Evolutionary conservation across 2,888 invertebrate species (phyloP).

Genomic region (Cataglyphis cursor): DNA sequence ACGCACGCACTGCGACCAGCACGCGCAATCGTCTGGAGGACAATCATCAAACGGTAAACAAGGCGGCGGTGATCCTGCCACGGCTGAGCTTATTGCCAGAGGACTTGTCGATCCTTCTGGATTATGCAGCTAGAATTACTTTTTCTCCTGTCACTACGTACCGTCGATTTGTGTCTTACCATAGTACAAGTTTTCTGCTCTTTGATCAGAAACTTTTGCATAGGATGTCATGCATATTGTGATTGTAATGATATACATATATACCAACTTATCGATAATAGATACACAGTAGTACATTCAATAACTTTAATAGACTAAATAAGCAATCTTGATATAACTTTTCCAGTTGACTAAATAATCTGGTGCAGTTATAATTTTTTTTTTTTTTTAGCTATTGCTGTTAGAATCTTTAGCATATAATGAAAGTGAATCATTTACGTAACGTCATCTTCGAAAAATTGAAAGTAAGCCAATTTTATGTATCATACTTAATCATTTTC

Average conservation of each 20-base stretch:
- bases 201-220: conserved; percentile 74
- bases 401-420: not conserved
- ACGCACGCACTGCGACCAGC: conserved; percentile 89
- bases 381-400: conserved; percentile 10
- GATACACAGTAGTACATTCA: conserved; percentile 68
- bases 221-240: conserved; percentile 78
- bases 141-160: conserved; percentile 74
- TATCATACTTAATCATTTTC: not conserved
- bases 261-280: conserved; percentile 70
- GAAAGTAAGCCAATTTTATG: not conserved
- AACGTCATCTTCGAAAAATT: not conserved
- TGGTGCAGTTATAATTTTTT: conserved; percentile 1
- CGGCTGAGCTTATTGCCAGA: conserved; percentile 85
- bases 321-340: not conserved
- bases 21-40: conserved; percentile 76
- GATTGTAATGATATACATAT: conserved; percentile 77
- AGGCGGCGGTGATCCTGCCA: conserved; percentile 81
- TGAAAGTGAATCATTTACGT: not conserved
- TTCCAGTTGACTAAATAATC: conserved; percentile 6
- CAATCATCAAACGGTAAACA: conserved; percentile 81
- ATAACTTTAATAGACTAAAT: not conserved
- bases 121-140: conserved; percentile 85
- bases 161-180: conserved; percentile 84
- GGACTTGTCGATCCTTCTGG: conserved; percentile 85
- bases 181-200: conserved; percentile 81